Evolutionary conservation across 2,888 invertebrate genomes (phyloP).

Genomic region (Euplagia quadripunctaria): DNA sequence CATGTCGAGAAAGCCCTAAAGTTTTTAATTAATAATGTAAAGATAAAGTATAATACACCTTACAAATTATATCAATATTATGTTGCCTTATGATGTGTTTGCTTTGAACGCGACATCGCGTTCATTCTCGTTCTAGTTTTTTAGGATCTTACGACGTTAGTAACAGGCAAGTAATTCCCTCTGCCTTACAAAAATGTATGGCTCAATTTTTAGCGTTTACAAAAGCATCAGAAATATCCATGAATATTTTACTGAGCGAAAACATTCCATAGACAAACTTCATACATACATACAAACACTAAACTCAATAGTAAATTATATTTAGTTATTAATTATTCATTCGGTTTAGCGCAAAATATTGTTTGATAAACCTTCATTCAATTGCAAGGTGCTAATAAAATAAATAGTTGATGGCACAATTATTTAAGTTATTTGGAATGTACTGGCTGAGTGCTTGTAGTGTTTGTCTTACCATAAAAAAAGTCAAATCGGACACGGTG

Average conservation of each 20-base stretch:
- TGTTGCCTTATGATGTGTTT: background rate
- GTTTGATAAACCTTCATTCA: constrained; percentile 29
- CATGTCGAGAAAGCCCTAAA: background rate
- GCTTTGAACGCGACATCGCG: too few species aligned
- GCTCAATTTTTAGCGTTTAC: too few species aligned
- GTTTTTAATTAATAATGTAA: background rate
- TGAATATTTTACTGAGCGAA: too few species aligned
- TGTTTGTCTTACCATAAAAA: constrained; percentile 74
- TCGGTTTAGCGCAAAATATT: constrained; percentile 5
- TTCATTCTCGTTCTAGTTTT: too few species aligned
- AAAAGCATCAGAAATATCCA: too few species aligned
- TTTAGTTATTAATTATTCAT: background rate
- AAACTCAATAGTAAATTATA: background rate
- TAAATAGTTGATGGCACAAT: constrained; percentile 62
- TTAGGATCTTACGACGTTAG: too few species aligned
- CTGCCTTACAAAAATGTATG: too few species aligned
- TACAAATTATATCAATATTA: background rate
- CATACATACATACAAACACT: background rate
- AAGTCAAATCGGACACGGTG: constrained; percentile 70
- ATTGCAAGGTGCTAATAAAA: constrained; percentile 60
- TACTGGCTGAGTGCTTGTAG: constrained; percentile 52
- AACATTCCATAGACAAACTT: background rate
- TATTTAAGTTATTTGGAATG: constrained; percentile 61
- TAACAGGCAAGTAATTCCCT: too few species aligned
- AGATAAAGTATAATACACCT: background rate